Percentiles rank a stretch among this genome's conserved stretches.
Conservation (phyloP, 2,113 vertebrate genomes). For the Lichenostomus cassidix region DNA sequence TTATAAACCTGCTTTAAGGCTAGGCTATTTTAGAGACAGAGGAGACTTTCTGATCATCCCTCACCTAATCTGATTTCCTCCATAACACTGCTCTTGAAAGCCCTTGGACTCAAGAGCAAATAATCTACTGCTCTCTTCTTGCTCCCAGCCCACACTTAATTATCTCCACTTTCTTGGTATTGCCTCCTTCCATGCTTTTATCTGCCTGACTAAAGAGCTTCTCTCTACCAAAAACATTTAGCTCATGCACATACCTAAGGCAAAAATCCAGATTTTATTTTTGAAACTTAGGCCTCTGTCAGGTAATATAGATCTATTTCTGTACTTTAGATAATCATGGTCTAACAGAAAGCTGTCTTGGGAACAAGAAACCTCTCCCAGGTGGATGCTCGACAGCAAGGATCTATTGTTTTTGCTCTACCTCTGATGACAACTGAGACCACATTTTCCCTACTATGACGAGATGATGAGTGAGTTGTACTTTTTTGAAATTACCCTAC, state of each 20-base stretch:
- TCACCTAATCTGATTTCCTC: not conserved
- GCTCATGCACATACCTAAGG: not conserved
- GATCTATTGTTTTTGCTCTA: not conserved
- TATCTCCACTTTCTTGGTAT: not conserved
- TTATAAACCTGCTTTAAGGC: not conserved
- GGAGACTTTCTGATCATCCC: not conserved
- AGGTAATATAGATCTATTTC: not conserved
- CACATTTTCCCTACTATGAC: not conserved
- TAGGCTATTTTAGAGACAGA: not conserved
- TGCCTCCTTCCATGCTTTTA: not conserved
- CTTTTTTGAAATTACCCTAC: not conserved
- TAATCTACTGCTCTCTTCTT: not conserved
- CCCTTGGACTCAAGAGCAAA: not conserved
- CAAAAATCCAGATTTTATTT: not conserved
- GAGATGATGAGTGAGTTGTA: not conserved
- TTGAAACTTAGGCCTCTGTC: not conserved
- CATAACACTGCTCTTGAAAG: not conserved
- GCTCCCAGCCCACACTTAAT: not conserved
- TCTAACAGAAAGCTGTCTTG: not conserved
- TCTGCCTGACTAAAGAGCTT: not conserved
- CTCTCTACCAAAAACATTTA: not conserved
- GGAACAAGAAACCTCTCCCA: not conserved
- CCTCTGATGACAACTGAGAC: not conserved
- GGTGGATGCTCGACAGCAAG: not conserved
- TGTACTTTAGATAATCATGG: not conserved